A percentile compares a stretch with the other conserved stretches of the same genome.
phyloP scores from a whole-genome alignment of 1,140 invertebrate genomes.

The Metopolophium dirhodum region DNA sequence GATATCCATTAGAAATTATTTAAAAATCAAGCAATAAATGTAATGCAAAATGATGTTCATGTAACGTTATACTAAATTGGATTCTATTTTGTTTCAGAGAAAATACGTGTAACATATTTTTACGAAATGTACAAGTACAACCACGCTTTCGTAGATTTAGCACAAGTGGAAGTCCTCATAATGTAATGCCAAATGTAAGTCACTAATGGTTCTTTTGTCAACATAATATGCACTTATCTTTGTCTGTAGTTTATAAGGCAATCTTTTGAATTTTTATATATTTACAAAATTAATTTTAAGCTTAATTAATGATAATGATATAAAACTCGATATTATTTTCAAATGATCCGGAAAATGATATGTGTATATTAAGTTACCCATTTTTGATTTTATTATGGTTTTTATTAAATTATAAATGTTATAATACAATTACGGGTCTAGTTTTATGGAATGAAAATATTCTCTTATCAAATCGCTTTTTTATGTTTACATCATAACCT shows the following conservation, averaged over 20 bases:
- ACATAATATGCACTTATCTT: neutral
- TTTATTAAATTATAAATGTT: slow-evolving; percentile 4
- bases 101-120: slow-evolving; percentile 38
- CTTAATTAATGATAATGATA: neutral
- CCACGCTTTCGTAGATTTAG: slow-evolving; percentile 79
- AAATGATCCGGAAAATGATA: neutral
- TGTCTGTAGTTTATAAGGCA: neutral
- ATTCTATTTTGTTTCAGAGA: slow-evolving; percentile 43
- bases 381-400: slow-evolving; percentile 6
- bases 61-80: neutral
- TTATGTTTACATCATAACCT: neutral
- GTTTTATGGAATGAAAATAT: neutral
- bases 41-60: neutral
- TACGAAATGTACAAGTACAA: slow-evolving; percentile 61
- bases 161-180: slow-evolving; percentile 77
- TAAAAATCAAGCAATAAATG: neutral
- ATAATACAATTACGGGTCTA: neutral
- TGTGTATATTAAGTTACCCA: slow-evolving; percentile 30
- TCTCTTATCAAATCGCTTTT: neutral
- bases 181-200: slow-evolving; percentile 67
- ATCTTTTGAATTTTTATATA: neutral
- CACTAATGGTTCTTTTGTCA: neutral
- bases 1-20: neutral
- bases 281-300: neutral
- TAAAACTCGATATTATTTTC: neutral